phyloP scores from a whole-genome alignment of 2,113 vertebrate species.

The Syrrhaptes paradoxus region DNA sequence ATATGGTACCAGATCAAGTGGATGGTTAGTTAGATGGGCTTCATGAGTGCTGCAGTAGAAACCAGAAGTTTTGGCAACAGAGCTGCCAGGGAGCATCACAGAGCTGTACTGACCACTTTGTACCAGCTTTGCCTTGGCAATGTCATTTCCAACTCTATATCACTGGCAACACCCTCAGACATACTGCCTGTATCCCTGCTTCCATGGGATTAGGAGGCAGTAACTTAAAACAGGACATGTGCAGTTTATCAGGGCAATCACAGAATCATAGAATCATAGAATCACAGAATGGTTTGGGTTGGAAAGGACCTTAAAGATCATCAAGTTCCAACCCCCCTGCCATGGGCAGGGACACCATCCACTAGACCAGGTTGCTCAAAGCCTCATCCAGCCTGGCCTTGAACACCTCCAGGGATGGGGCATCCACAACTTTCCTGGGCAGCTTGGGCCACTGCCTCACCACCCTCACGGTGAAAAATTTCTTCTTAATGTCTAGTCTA shows the following conservation, averaged over 20 bases:
- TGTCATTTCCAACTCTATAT: not conserved
- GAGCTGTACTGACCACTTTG: not conserved
- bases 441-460: too few relatives aligned
- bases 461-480: too few relatives aligned
- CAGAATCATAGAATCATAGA: too few relatives aligned
- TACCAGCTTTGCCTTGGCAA: not conserved
- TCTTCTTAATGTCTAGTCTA: too few relatives aligned
- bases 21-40: not conserved
- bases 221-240: not conserved
- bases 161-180: not conserved
- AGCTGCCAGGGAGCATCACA: not conserved
- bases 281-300: too few relatives aligned
- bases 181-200: accelerated
- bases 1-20: accelerated
- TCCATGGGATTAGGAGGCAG: not conserved
- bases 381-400: too few relatives aligned
- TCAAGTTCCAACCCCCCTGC: too few relatives aligned
- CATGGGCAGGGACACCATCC: too few relatives aligned
- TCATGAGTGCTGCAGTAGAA: not conserved
- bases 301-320: too few relatives aligned
- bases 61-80: not conserved
- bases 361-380: too few relatives aligned
- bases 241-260: not conserved
- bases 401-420: too few relatives aligned
- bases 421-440: too few relatives aligned